Conservation (phyloP, 1,140 invertebrate genomes). For the Reticulitermes speratus region DNA sequence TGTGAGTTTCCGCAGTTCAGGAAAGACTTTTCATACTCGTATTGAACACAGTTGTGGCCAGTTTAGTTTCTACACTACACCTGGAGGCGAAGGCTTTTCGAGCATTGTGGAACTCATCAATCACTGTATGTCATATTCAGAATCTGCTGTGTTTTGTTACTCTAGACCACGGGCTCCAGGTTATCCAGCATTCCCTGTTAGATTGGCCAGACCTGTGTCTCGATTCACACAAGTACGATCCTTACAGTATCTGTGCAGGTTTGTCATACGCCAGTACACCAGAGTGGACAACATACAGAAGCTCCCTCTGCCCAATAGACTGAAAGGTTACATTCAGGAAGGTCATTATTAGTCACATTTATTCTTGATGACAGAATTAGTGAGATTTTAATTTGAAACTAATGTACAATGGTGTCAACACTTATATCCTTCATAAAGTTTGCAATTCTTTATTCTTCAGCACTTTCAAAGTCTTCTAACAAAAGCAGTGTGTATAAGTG, state of each 20-base stretch:
- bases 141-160: slow-evolving; percentile 71
- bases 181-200: slow-evolving; percentile 67
- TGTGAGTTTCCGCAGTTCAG: slow-evolving; percentile 72
- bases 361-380: neutral
- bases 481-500: no score
- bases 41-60: slow-evolving; percentile 67
- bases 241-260: slow-evolving; percentile 73
- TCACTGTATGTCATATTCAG: slow-evolving; percentile 67
- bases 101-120: slow-evolving; percentile 70
- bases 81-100: slow-evolving; percentile 63
- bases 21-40: slow-evolving; percentile 67
- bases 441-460: no score
- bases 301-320: slow-evolving; percentile 66
- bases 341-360: slow-evolving; percentile 49
- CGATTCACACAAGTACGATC: slow-evolving; percentile 71
- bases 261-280: slow-evolving; percentile 72
- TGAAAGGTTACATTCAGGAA: slow-evolving; percentile 66
- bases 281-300: slow-evolving; percentile 69
- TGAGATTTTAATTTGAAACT: neutral
- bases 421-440: no score
- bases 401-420: no score
- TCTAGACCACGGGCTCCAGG: slow-evolving; percentile 63
- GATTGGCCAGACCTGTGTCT: slow-evolving; percentile 74
- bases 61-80: slow-evolving; percentile 66
- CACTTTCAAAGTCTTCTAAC: no score